phyloP scores from a whole-genome alignment of 1,140 invertebrate genomes.

The Drosophila pachea region DNA sequence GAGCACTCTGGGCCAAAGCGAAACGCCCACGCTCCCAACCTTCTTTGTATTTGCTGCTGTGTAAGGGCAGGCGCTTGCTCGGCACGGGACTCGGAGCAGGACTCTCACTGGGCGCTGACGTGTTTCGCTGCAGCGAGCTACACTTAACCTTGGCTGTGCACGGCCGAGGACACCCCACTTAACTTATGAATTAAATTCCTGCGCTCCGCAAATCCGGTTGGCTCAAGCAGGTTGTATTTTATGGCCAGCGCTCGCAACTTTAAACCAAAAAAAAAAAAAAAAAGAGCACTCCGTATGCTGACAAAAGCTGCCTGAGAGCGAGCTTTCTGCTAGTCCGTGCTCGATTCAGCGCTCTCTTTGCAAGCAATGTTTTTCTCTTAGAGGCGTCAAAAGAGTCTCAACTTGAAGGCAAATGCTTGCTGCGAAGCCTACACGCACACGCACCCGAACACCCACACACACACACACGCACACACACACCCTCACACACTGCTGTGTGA shows the following conservation, averaged over 20 bases:
- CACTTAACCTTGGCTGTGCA: constrained; percentile 73
- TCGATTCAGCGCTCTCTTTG: constrained; percentile 57
- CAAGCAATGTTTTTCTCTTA: constrained; percentile 12
- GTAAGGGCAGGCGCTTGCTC: no score
- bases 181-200: constrained; percentile 75
- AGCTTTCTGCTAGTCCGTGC: constrained; percentile 30
- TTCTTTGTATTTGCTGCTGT: neutral
- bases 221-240: constrained; percentile 27
- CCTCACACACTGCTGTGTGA: no score
- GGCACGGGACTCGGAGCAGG: neutral
- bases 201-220: constrained; percentile 51
- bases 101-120: constrained; percentile 44
- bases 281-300: constrained; percentile 23
- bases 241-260: constrained; percentile 42
- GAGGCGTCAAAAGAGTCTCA: neutral
- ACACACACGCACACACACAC: no score
- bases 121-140: constrained; percentile 42
- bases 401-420: neutral
- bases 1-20: constrained; percentile 25
- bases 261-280: constrained; percentile 65
- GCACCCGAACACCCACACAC: no score
- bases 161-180: constrained; percentile 71
- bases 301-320: neutral
- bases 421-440: no score
- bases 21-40: constrained; percentile 26